Conservation (phyloP, 2,113 vertebrate species). For the Sapajus apella region DNA sequence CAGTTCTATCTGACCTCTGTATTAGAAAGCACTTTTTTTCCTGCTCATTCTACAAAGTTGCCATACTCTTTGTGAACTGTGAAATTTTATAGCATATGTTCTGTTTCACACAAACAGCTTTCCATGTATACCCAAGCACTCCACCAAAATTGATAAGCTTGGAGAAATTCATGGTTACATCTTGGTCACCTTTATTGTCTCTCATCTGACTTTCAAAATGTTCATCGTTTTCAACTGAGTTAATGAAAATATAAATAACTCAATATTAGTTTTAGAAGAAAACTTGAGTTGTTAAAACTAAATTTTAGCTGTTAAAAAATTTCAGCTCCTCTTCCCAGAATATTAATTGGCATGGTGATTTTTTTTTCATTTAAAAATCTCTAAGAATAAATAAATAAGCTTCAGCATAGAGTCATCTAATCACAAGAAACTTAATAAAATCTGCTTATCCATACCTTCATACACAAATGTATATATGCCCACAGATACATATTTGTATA, state of each 20-base stretch:
- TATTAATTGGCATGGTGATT: background rate
- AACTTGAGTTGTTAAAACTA: background rate
- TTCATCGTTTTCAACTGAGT: background rate
- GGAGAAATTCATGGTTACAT: background rate
- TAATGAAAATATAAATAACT: constrained; percentile 35
- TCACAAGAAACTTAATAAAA: background rate
- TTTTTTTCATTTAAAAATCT: constrained; percentile 20
- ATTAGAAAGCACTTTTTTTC: background rate
- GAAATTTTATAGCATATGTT: background rate
- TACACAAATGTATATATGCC: background rate
- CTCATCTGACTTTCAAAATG: background rate
- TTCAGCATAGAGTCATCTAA: background rate
- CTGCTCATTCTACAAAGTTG: background rate
- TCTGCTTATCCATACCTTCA: background rate
- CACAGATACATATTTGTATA: background rate
- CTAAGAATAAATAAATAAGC: background rate
- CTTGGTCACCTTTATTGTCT: background rate
- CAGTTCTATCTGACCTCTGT: background rate
- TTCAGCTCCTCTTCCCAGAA: background rate
- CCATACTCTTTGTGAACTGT: background rate
- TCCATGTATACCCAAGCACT: background rate
- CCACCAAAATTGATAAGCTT: background rate
- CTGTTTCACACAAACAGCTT: background rate
- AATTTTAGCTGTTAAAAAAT: background rate
- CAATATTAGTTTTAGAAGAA: background rate